These are phyloP conservation scores for Drosophila leontia DNA, from an alignment of 1,140 invertebrate species.

Conservation along the genomic window DNA sequence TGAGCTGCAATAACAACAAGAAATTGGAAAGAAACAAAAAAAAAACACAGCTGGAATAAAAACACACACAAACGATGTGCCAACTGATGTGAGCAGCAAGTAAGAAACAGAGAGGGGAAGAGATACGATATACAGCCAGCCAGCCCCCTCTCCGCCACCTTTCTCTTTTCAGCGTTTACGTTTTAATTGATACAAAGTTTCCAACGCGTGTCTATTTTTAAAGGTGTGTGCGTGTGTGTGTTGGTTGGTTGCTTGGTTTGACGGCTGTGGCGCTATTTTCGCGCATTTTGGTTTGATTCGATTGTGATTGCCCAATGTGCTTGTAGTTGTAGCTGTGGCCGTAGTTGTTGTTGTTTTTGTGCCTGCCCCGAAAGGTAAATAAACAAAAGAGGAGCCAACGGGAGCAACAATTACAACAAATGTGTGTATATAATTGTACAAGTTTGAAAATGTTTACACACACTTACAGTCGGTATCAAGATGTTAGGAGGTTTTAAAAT, in stretches of 20 bases:
- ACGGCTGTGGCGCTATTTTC: slow-evolving; percentile 67
- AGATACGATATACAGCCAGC: neutral
- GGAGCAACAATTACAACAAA: slow-evolving; percentile 76
- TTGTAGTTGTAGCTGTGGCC: slow-evolving; percentile 28
- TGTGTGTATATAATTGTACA: slow-evolving; percentile 70
- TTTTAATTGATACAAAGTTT: slow-evolving; percentile 78
- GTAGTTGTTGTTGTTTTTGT: slow-evolving; percentile 51
- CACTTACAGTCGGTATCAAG: slow-evolving; percentile 7
- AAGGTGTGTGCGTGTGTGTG: slow-evolving; percentile 34
- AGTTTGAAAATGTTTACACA: slow-evolving; percentile 67
- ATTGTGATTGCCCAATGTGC: slow-evolving; percentile 71
- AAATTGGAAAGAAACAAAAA: slow-evolving; percentile 25
- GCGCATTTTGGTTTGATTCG: slow-evolving; percentile 75
- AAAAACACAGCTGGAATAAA: slow-evolving; percentile 45
- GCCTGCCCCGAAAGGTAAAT: slow-evolving; percentile 79
- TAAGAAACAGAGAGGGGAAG: neutral
- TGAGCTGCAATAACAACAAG: slow-evolving; percentile 49
- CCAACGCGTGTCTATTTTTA: slow-evolving; percentile 78
- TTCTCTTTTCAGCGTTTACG: slow-evolving; percentile 50
- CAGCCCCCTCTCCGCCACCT: slow-evolving; percentile 9
- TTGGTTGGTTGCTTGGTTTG: slow-evolving; percentile 20
- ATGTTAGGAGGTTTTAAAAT: neutral
- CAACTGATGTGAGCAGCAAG: slow-evolving; percentile 59
- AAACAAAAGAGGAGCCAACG: slow-evolving; percentile 65
- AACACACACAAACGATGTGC: slow-evolving; percentile 58